Base-by-base conservation (phyloP, 2,888 invertebrate genomes). In the Mythimna impura region DNA sequence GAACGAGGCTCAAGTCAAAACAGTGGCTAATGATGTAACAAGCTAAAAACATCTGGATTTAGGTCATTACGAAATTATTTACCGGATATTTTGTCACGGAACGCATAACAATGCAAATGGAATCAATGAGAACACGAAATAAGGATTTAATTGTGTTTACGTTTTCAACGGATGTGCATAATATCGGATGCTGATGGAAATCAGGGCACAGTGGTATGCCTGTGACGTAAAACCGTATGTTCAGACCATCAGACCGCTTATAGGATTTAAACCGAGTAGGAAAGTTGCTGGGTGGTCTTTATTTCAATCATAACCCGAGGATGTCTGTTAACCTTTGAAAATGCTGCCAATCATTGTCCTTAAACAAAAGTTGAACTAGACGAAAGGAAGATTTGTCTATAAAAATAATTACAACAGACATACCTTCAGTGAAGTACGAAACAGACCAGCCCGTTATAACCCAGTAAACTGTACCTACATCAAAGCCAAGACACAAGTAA, bases 41-140 rank as follows among this genome's bases (percentile, higher is more conserved):
- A 64, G 78, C 87, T 82, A 84, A 88, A 90, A 84, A 88, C 85
- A 86, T 83, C 80, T 86, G 83, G 78, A 90, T 90, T 89, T 80
- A 85, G 91, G 90, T 87, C 90, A 84, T 78, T 70, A 66, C 55
- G 64, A 55, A 65, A 70, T 82, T 81, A 83, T 81, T 80, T 74
- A 66, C 69, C 82, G 82, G 78, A 82, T 87, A 85, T 84, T 87
- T 87, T 84, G 86, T 81, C 80, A 75, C 62, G 74, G 3, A 65
- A 70, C n/a, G 43, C 50, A 72, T 63, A 71, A 82, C 71, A 71
- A 65, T 64, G 40, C 78, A 73, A 72, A 73, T 76, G 76, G 63
- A 80, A 75, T 75, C 62, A 66, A 76, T 82, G 43, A 8, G 67
- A 34, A 2, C 47, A 8, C 0, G 47, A 10, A 40, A 14, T 62